Conservation (phyloP, 2,797 vertebrate genomes). For the Paratrypauchen microcephalus region DNA sequence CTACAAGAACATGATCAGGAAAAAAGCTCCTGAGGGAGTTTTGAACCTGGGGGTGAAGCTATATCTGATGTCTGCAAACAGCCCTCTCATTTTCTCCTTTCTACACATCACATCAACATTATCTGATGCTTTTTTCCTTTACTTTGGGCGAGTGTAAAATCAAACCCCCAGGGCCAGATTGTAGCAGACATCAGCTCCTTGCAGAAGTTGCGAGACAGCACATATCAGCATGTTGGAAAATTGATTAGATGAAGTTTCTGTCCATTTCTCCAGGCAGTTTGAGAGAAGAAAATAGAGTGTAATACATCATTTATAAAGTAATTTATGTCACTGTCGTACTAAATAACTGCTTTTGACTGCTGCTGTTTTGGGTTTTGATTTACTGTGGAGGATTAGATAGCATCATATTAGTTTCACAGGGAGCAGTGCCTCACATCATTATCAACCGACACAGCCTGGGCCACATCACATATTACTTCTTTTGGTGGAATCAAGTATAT, state of each 20-base stretch:
- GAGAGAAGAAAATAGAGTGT: constrained; percentile 28
- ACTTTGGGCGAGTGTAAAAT: constrained; percentile 58
- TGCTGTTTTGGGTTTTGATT: constrained; percentile 4
- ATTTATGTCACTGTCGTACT: constrained; percentile 16
- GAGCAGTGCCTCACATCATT: constrained; percentile 22
- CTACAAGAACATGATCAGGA: constrained; percentile 20
- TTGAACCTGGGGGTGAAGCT: constrained; percentile 62
- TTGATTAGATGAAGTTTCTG: constrained; percentile 59
- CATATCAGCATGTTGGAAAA: constrained; percentile 69
- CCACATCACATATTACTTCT: constrained; percentile 55
- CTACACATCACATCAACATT: constrained; percentile 56
- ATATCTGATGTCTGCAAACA: constrained; percentile 67
- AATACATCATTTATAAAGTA: constrained; percentile 30
- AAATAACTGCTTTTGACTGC: constrained; percentile 9
- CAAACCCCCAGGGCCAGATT: constrained; percentile 57
- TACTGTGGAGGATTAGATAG: constrained; percentile 11
- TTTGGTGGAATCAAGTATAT: constrained; percentile 47
- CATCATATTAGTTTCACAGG: constrained; percentile 8
- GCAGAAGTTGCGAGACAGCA: constrained; percentile 66
- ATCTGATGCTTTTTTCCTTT: constrained; percentile 56
- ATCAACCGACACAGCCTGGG: constrained; percentile 39
- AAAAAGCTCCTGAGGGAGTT: constrained; percentile 62
- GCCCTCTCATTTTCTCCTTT: constrained; percentile 53
- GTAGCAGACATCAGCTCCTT: constrained; percentile 72
- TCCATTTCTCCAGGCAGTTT: constrained; percentile 52